phyloP scores from a whole-genome alignment of 2,113 vertebrate genomes.

The Elachura formosa region DNA sequence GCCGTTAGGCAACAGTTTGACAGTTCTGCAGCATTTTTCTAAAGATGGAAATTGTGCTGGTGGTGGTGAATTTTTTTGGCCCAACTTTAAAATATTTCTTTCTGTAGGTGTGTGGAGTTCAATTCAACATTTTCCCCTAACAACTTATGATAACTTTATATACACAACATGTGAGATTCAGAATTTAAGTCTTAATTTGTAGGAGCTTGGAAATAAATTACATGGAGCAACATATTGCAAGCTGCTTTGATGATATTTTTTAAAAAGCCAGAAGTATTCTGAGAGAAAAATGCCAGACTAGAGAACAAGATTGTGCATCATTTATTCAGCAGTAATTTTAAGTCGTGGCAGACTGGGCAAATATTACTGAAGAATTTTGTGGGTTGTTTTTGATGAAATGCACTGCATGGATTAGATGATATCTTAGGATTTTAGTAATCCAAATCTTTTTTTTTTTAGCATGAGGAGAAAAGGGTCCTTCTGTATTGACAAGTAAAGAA shows the following conservation, averaged over 20 bases:
- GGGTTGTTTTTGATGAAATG: background rate
- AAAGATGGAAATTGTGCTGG: constrained; percentile 52
- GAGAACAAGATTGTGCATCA: background rate
- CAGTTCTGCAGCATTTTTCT: constrained; percentile 51
- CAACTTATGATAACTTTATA: constrained; percentile 3
- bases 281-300: constrained; percentile 10
- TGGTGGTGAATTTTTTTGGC: background rate
- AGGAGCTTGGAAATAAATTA: constrained; percentile 8
- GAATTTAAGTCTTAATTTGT: constrained; percentile 21
- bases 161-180: background rate
- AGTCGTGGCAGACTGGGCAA: background rate
- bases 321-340: constrained; percentile 24
- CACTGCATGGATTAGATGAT: background rate
- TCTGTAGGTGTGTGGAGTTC: constrained; percentile 40
- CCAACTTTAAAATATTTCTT: constrained; percentile 38
- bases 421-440: background rate
- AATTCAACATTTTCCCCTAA: background rate
- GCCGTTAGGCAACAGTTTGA: constrained; percentile 45
- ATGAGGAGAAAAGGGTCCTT: background rate
- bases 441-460: background rate
- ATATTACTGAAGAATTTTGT: background rate
- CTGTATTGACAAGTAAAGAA: background rate
- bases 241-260: background rate
- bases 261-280: background rate
- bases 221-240: background rate